Evolutionary conservation across 2,113 vertebrate genomes (phyloP).

Genomic region (Planiliza haematocheilus): DNA sequence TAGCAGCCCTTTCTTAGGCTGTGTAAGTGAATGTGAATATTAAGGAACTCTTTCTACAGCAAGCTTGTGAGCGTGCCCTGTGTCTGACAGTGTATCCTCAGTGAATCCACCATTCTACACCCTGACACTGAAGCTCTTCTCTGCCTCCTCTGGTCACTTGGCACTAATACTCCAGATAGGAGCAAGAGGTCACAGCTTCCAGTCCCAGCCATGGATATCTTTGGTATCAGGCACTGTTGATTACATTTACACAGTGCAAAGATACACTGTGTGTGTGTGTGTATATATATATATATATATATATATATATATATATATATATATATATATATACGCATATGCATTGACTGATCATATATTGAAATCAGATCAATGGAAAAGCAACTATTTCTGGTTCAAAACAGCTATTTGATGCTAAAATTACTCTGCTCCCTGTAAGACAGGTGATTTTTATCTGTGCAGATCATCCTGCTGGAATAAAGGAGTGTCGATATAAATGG

Average conservation of each 20-base stretch:
- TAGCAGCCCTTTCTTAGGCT: neutral
- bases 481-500: conserved; percentile 61
- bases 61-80: conserved; percentile 7
- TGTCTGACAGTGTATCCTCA: conserved; percentile 6
- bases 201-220: conserved; percentile 7
- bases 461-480: conserved; percentile 62
- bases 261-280: no score
- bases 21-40: conserved; percentile 8
- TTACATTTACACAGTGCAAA: neutral
- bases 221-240: neutral
- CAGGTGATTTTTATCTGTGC: conserved; percentile 59
- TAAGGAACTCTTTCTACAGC: neutral
- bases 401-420: conserved; percentile 64
- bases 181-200: conserved; percentile 29
- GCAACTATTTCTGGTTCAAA: conserved; percentile 64
- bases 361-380: conserved; percentile 55
- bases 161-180: conserved; percentile 26
- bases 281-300: no score
- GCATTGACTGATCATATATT: no score
- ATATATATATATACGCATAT: no score
- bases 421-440: conserved; percentile 42
- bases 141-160: conserved; percentile 26
- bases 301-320: no score
- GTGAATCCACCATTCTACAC: neutral
- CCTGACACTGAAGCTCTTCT: conserved; percentile 25